Evolutionary conservation across 2,888 invertebrate species (phyloP).

Genomic region (Endotricha flammealis): DNA sequence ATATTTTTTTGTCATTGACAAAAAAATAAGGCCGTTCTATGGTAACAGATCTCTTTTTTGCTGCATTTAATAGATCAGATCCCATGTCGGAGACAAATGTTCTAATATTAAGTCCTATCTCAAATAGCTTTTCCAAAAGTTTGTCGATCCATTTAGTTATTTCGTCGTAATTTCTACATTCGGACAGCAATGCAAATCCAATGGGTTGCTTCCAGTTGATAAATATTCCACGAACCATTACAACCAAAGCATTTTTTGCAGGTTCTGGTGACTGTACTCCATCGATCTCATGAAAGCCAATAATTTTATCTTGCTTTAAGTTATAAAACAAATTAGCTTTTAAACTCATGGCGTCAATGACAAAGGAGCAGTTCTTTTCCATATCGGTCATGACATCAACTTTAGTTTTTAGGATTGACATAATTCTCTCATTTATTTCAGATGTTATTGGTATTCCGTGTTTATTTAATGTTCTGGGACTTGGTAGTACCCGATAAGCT

Average conservation of each 20-base stretch:
- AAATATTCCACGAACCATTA: conserved; percentile 19
- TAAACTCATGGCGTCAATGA: conserved; percentile 12
- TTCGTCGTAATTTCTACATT: conserved; percentile 12
- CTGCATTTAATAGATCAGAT: neutral
- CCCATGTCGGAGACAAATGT: neutral
- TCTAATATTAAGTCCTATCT: conserved; percentile 8
- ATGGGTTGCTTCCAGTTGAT: conserved; percentile 19
- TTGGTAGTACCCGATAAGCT: neutral
- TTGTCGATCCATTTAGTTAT: conserved; percentile 12
- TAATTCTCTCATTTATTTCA: neutral
- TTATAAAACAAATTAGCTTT: conserved; percentile 15
- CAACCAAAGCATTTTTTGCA: conserved; percentile 18
- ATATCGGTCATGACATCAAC: conserved; percentile 1
- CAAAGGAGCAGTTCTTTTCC: conserved; percentile 4
- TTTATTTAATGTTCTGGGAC: neutral
- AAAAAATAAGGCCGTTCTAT: conserved; percentile 19
- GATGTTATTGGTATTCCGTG: neutral
- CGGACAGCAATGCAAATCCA: conserved; percentile 16
- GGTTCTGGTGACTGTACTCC: conserved; percentile 14
- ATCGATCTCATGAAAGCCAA: conserved; percentile 19
- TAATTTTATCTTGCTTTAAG: conserved; percentile 18
- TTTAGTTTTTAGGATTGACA: conserved; percentile 1
- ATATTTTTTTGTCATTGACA: conserved; percentile 19
- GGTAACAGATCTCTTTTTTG: conserved; percentile 7
- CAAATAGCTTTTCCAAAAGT: conserved; percentile 11